Evolutionary conservation across 2,888 invertebrate genomes (phyloP), one percentile per base, ranked within the genome.

Genomic region (Tipula vernalis): DNA sequence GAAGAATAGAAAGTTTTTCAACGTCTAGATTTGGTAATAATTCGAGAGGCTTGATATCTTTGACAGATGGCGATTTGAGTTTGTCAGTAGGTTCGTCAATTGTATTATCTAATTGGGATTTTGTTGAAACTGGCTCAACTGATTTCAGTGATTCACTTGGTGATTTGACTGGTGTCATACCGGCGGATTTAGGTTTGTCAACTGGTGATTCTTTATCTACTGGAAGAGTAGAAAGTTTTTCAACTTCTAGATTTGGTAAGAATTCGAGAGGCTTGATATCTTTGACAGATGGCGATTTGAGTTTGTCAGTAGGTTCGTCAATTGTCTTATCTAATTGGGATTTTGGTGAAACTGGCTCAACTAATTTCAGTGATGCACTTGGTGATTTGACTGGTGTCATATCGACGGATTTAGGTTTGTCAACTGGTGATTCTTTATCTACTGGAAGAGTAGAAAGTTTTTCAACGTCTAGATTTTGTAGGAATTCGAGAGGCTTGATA

Each of bases 101-200:
- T 28, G 28, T 28, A 5, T 51, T 51, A 4, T 51, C 51, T 15
- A 51, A 15, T 51, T 51, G 15, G 6, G 51, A 51, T 51, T 51
- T 15, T 41, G 18, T 6, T 5, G 85, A 85, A 8, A 18, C 15
- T 15, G 85, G 18, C 10, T 41, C 42, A n/a, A 85, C 18, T 12
- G 44, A 85, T 85, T 41, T 85, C 18, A 42, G 2, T 44, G 85
- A 85, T 42, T 85, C 85, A 41, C 8, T 42, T n/a, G 85, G 85
- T 44, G 44, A 41, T 36, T 85, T 41, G 13, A 85, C 6, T 15
- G 85, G 85, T n/a, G 85, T 39, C 8, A 41, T 8, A n/a, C 2
- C n/a, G 0, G 10, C 28, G 12, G 85, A 85, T 85, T 85, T 85
- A n/a, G 83, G 18, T 6, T 44, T 84, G n/a, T 90, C 90, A 3